Evolutionary conservation across 2,113 vertebrate genomes (phyloP).

Genomic region (Spea multiplicata): DNA sequence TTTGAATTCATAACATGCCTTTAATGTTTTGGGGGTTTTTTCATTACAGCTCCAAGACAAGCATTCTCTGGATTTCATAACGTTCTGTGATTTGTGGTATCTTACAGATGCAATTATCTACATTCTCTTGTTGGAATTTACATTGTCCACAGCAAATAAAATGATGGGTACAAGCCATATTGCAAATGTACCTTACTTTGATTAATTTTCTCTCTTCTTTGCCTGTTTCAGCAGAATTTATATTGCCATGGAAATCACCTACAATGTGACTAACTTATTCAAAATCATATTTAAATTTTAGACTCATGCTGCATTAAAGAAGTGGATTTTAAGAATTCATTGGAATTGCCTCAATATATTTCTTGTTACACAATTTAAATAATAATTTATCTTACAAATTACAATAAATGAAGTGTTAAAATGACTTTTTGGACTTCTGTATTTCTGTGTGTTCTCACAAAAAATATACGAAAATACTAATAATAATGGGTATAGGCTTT

Average conservation of each 20-base stretch:
- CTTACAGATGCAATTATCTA: slow-evolving; percentile 59
- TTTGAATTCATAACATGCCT: not conserved
- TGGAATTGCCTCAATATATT: slow-evolving; percentile 53
- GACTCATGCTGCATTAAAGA: slow-evolving; percentile 60
- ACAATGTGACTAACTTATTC: slow-evolving; percentile 52
- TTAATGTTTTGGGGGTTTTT: not conserved
- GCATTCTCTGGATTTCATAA: slow-evolving; percentile 47
- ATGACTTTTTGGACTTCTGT: too few relatives aligned
- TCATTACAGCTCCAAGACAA: not conserved
- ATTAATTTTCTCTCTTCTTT: slow-evolving; percentile 60
- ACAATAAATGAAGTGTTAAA: too few relatives aligned
- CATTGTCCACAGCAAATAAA: slow-evolving; percentile 66
- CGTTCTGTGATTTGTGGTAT: slow-evolving; percentile 58
- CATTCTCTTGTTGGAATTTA: slow-evolving; percentile 66
- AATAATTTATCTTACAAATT: slow-evolving; percentile 45
- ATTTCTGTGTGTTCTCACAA: too few relatives aligned
- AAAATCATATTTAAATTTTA: slow-evolving; percentile 57
- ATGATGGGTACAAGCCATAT: slow-evolving; percentile 72
- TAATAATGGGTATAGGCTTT: too few relatives aligned
- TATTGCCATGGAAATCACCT: slow-evolving; percentile 52
- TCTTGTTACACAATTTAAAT: slow-evolving; percentile 31
- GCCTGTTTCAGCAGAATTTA: slow-evolving; percentile 60
- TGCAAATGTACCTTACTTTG: slow-evolving; percentile 58
- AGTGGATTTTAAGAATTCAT: too few relatives aligned
- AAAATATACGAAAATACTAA: too few relatives aligned